Percentiles rank a stretch among this genome's conserved stretches.
Conservation (phyloP, 2,888 invertebrate genomes). For the Andrena praecox region DNA sequence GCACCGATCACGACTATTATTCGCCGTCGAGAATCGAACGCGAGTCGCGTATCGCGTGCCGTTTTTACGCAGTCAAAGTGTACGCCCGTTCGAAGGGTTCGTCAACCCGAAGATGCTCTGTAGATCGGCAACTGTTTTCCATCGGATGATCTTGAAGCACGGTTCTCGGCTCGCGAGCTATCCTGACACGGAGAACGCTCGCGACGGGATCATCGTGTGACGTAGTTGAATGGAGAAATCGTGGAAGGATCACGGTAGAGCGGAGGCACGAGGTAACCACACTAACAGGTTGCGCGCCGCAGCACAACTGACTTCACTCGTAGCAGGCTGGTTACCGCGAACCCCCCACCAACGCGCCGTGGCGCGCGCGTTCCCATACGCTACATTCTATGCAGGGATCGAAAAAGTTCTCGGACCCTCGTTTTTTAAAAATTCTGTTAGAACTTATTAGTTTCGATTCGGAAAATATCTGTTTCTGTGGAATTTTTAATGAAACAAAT, state of each 20-base stretch:
- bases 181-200: neutral
- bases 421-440: too few species aligned
- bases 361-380: slow-evolving; percentile 19
- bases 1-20: neutral
- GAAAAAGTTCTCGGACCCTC: too few species aligned
- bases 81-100: slow-evolving; percentile 49
- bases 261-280: slow-evolving; percentile 46
- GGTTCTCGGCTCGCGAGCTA: neutral
- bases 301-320: slow-evolving; percentile 76
- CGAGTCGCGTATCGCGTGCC: slow-evolving; percentile 6
- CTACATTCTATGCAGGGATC: too few species aligned
- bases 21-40: neutral
- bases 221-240: slow-evolving; percentile 11
- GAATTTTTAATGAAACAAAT: too few species aligned
- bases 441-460: too few species aligned
- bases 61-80: slow-evolving; percentile 45
- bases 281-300: slow-evolving; percentile 79
- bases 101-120: slow-evolving; percentile 56
- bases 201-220: slow-evolving; percentile 1
- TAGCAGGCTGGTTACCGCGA: slow-evolving; percentile 47
- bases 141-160: neutral
- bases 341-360: slow-evolving; percentile 33
- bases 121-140: slow-evolving; percentile 23
- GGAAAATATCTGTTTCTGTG: too few species aligned
- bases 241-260: neutral